Conservation (phyloP, 2,888 invertebrate species). For the Busseola fusca region DNA sequence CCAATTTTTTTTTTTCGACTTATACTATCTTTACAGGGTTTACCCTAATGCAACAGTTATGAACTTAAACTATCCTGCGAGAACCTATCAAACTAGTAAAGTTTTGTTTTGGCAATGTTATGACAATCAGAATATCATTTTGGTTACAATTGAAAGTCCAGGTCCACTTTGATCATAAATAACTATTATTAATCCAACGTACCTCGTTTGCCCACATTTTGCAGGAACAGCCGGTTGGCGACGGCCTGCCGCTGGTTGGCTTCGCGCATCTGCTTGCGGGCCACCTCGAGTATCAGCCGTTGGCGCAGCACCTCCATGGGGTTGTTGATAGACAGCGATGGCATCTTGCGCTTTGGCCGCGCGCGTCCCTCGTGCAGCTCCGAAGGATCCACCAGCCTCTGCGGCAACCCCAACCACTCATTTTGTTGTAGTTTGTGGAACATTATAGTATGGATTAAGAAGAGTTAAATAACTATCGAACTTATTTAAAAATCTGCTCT, state of each 20-base stretch:
- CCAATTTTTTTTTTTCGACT: no score
- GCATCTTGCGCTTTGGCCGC: conserved; percentile 90
- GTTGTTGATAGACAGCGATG: conserved; percentile 95
- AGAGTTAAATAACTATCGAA: background rate
- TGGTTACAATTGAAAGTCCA: background rate
- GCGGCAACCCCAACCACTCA: conserved; percentile 57
- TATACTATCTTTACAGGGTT: no score
- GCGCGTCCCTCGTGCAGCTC: conserved; percentile 75
- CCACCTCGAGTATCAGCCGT: conserved; percentile 94
- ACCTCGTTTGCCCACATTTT: conserved; percentile 93
- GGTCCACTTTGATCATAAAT: background rate
- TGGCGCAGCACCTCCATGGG: conserved; percentile 96
- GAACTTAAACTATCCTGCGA: no score
- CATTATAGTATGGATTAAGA: background rate
- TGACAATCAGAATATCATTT: background rate
- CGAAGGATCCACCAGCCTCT: conserved; percentile 71
- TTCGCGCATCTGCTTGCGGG: conserved; percentile 94
- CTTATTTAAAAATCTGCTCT: background rate
- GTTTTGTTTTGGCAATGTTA: background rate
- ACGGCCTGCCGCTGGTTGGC: conserved; percentile 91
- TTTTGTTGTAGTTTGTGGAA: conserved; percentile 34
- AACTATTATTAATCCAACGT: background rate
- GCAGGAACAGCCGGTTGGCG: conserved; percentile 92
- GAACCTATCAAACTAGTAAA: background rate
- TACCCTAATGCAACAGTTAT: no score